Base-by-base conservation (phyloP, 2,888 invertebrate genomes). In the Cephus nigrinus region DNA sequence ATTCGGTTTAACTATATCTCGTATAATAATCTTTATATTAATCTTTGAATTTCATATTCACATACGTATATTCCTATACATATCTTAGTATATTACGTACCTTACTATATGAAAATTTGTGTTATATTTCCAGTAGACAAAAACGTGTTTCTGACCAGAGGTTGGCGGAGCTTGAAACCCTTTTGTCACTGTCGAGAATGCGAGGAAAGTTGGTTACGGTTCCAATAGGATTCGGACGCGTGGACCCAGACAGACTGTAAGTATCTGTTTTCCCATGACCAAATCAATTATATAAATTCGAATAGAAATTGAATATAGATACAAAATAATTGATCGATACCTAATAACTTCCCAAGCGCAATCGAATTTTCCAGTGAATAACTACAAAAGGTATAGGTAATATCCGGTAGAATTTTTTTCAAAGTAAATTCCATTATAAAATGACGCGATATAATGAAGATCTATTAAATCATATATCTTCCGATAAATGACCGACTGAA, bases 121-220 rank as follows among this genome's bases (percentile, higher is more conserved):
- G 31, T 76, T 78, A 69, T 86, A 85, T 79, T 90, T 87, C 79
- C 88, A 92, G 84, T 86, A 92, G 93, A 82, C 92, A 92, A 75
- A 93, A 93, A 85, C 91, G 93, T 74, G 92, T 93, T 34, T 94
- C 94, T 34, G 94, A 94, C 86, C 94, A 94, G 86, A 90, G 94
- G 78, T 86, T 94, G 77, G 94, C 94, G 34, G 94, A 94, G 87
- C 88, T 94, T 83, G 93, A 94, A 85, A 94, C 94, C 5, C 86
- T 93, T 34, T 80, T 94, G 76, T 93, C 93, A 3, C 90, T 94
- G 80, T 88, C 92, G 31, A 92, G 92, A 83, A 91, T 93, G 89
- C 92, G 91, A 80, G 93, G 93, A 76, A 92, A 92, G 83, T 85
- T 93, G 79, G 92, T 93, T 74, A 92, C 92, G 35, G 92, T 93